These are phyloP conservation scores for Chaunax sp. DNA, from an alignment of 2,797 vertebrate species.

Conservation along the genomic window DNA sequence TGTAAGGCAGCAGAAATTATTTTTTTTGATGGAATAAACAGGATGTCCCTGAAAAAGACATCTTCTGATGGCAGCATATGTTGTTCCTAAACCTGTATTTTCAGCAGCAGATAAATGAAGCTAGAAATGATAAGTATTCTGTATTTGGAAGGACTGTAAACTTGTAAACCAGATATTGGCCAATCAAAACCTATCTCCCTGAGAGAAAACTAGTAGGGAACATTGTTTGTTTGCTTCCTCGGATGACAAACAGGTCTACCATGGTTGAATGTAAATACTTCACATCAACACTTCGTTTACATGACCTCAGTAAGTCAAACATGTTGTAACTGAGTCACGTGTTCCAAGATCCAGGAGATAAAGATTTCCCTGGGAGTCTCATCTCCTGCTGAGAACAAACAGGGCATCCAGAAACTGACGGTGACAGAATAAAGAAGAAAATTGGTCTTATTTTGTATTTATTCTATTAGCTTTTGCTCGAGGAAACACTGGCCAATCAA, in stretches of 20 bases:
- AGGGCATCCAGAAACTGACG: neutral
- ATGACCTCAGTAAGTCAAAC: slow-evolving; percentile 54
- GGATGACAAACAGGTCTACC: slow-evolving; percentile 26
- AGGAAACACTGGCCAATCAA: neutral
- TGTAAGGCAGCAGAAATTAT: too few relatives aligned
- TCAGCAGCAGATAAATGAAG: neutral
- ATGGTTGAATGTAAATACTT: slow-evolving; percentile 33
- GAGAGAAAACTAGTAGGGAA: slow-evolving; percentile 28
- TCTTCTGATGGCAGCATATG: too few relatives aligned
- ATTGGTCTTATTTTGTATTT: neutral
- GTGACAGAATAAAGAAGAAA: neutral
- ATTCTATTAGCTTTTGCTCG: too few relatives aligned
- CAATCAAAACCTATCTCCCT: neutral
- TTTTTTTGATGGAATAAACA: too few relatives aligned
- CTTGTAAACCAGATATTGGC: neutral
- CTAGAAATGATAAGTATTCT: neutral
- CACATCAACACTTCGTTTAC: slow-evolving; percentile 51
- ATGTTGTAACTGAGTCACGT: slow-evolving; percentile 31
- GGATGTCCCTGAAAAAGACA: too few relatives aligned
- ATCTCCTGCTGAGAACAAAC: slow-evolving; percentile 30
- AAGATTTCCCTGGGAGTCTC: slow-evolving; percentile 21
- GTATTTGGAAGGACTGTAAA: neutral
- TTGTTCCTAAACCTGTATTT: too few relatives aligned
- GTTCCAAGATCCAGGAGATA: slow-evolving; percentile 36
- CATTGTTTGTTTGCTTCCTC: slow-evolving; percentile 10